These are phyloP conservation scores for Parauchenoglanis ngamensis DNA, from an alignment of 2,797 vertebrate genomes.

Conservation along the genomic window DNA sequence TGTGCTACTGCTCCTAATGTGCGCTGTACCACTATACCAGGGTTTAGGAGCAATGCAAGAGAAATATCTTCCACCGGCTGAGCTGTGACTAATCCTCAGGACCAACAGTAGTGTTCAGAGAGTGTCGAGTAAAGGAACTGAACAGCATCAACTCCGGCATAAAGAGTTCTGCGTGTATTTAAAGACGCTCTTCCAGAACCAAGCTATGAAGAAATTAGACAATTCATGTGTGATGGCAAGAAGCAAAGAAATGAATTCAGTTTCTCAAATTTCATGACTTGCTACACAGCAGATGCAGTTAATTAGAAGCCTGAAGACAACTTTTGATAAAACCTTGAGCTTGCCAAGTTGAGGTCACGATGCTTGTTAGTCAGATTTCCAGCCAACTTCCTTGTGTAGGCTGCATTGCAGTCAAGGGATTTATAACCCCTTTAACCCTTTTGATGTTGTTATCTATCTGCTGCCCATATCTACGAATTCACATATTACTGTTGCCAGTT, in stretches of 20 bases:
- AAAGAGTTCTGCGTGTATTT: not conserved
- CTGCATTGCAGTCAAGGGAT: not conserved
- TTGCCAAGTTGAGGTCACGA: not conserved
- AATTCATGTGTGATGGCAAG: not conserved
- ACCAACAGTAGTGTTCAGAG: not conserved
- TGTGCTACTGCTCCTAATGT: not conserved
- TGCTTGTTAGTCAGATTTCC: not conserved
- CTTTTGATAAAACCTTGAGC: not conserved
- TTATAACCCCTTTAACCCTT: not conserved
- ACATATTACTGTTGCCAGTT: not conserved
- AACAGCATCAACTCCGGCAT: not conserved
- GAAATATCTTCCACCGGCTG: not conserved
- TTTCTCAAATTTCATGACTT: not conserved
- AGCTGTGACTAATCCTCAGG: conserved; percentile 5
- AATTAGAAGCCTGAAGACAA: not conserved
- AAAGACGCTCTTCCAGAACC: not conserved
- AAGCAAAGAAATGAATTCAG: not conserved
- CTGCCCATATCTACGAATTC: not conserved
- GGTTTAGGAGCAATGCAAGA: not conserved
- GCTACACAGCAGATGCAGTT: not conserved
- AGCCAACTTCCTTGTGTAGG: not conserved
- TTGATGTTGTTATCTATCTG: not conserved
- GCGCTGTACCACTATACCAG: not conserved
- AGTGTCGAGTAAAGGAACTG: not conserved
- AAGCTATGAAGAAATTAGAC: no score